Conservation (phyloP, 2,888 invertebrate genomes). For the Megalurothrips usitatus region DNA sequence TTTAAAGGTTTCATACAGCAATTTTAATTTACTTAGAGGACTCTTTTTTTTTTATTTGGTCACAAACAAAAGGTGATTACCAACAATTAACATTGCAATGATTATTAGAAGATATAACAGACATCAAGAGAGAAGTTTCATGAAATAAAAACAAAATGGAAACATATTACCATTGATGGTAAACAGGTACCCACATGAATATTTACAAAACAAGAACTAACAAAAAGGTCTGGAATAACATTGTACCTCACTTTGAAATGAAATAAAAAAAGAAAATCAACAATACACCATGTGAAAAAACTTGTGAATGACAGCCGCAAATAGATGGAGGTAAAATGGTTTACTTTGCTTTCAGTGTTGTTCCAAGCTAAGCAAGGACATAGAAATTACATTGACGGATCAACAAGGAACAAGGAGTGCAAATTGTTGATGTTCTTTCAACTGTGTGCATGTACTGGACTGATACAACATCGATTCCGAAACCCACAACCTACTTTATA, state of each 20-base stretch:
- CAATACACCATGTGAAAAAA: background rate
- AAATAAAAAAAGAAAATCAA: background rate
- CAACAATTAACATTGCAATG: constrained; percentile 9
- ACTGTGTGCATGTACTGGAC: background rate
- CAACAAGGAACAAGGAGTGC: background rate
- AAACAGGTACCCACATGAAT: constrained; percentile 20
- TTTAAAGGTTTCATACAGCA: background rate
- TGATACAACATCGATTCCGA: constrained; percentile 7
- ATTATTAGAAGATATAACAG: background rate
- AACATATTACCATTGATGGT: constrained; percentile 19
- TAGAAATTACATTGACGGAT: background rate
- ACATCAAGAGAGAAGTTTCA: constrained; percentile 6
- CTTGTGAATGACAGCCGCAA: no score
- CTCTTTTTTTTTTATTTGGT: background rate
- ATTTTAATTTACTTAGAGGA: background rate
- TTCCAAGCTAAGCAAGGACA: background rate
- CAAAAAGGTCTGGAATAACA: constrained; percentile 11
- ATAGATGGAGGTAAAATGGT: no score
- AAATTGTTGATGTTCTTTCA: background rate
- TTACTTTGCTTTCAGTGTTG: background rate
- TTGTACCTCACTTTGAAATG: background rate
- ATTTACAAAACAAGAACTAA: constrained; percentile 15
- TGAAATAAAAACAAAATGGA: background rate
- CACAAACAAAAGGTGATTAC: constrained; percentile 11
- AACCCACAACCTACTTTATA: background rate